Base-by-base conservation (phyloP, 1,140 invertebrate species). In the Dreissena polymorpha region DNA sequence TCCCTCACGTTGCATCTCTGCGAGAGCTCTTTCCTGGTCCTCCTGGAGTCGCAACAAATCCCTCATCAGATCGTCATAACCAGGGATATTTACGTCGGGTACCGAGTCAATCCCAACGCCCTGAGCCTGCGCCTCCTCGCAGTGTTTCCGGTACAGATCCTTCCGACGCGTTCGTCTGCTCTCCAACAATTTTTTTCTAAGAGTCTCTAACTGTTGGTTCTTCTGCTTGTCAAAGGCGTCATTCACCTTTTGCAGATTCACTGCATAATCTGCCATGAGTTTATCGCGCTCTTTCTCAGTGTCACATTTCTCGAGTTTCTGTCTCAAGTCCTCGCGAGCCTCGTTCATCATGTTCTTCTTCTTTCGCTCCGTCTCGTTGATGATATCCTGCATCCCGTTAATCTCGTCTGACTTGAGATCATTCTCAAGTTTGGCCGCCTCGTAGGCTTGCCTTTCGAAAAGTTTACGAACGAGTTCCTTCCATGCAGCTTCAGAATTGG, bases 391-490 rank as follows among this genome's bases (percentile, higher is more conserved):
- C 23, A 91, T 88, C 6, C 74, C 67, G 14, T 89, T 84, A 12
- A 89, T 89, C 85, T 92, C 91, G 18, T 87, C 80, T 39, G 79
- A 85, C 68, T 88, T 88, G 13, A 92, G 78, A 68, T 91, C 87
- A 79, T 88, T 91, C 73, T 91, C 90, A n/a, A 91, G 82, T 63
- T 90, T 89, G 13, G 89, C 89, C 55, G 90, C 90, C 70, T 92
- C 91, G 50, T 91, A 91, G n/a, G 91, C 91, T 77, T 91, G 90
- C 78, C 90, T 91, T 83, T 92, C 90, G 85, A 91, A 91, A 57
- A 91, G 74, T 75, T 86, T 87, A 72, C 89, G 88, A 51, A 87
- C 72, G 39, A 87, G 78, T 53, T 90, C 83, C 50, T 71, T 80
- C 67, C 85, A 65, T 23, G 83, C 70, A 16, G 71, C 74, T 23